Evolutionary conservation across 2,888 invertebrate species (phyloP).

Genomic region (Nasonia oneida): DNA sequence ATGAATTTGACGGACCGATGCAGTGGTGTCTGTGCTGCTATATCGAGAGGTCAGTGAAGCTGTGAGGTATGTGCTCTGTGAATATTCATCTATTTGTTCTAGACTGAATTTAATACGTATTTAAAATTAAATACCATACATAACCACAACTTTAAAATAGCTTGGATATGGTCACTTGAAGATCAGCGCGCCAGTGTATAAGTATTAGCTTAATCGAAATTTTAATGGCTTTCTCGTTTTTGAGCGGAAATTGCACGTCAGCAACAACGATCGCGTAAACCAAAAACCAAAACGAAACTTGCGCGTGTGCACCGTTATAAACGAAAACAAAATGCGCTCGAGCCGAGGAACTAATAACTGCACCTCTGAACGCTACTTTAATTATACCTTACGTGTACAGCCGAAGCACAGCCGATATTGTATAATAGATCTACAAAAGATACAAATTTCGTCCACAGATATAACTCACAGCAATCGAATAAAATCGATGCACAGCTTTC

Average conservation of each 20-base stretch:
- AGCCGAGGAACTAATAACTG: not conserved
- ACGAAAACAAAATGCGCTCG: not conserved
- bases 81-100: no score
- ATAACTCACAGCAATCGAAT: no score
- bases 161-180: not conserved
- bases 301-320: not conserved
- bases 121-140: no score
- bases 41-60: not conserved
- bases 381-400: no score
- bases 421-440: no score
- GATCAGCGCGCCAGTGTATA: not conserved
- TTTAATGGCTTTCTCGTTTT: constrained; percentile 3
- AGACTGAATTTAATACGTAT: no score
- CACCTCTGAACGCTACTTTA: no score
- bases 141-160: no score
- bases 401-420: no score
- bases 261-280: not conserved
- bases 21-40: not conserved
- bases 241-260: constrained; percentile 5
- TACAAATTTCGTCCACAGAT: no score
- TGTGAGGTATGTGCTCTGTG: not conserved
- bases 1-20: not conserved
- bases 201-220: constrained; percentile 1
- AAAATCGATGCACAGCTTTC: not conserved
- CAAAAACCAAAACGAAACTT: not conserved